Base-by-base conservation (phyloP, 2,797 vertebrate genomes). In the Clarias platycephalus region DNA sequence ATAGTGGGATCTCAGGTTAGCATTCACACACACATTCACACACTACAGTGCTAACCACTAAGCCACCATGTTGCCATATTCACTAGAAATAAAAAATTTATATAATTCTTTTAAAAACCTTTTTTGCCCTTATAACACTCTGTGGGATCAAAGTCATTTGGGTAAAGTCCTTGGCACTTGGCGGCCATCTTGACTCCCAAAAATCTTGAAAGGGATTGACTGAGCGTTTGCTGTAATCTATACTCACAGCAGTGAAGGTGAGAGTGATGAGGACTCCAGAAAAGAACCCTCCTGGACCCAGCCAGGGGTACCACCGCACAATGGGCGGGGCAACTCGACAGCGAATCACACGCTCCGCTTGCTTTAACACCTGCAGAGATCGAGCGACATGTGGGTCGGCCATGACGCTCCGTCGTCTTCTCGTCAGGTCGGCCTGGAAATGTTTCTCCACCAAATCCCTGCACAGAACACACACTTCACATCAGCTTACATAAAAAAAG, bases 371-470 rank as follows among this genome's bases (percentile, higher is more conserved):
- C 87, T 94, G 89, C 71, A 98, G 92, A 84, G 95, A 95, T 16
- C 85, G 94, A 13, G 89, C 90, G 86, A 96, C 89, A 82, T 94
- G 93, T 63, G 92, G 91, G 86, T 96, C 95, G 3, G 92, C 93
- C 82, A 94, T 93, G 92, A 98, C 94, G 86, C 96, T 97, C 86
- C 92, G 91, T 91, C 91, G 93, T 88, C 97, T 95, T 90, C 93
- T 92, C 88, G 90, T 91, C 84, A 96, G 92, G 0, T 94, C 94
- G 53, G 95, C 94, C 85, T 92, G 93, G 91, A 98, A 99, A 58
- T 97, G 92, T 88, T 97, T 98, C 88, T 98, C 96, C 82, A 95
- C 93, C 49, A 97, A 96, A 91, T 97, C 97, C 90, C 97, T 99
- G 79, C 34, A 9, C 71, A 83, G 18, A 75, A 83, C 1, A 84